phyloP scores from a whole-genome alignment of 2,113 vertebrate genomes.

The Excalfactoria chinensis region DNA sequence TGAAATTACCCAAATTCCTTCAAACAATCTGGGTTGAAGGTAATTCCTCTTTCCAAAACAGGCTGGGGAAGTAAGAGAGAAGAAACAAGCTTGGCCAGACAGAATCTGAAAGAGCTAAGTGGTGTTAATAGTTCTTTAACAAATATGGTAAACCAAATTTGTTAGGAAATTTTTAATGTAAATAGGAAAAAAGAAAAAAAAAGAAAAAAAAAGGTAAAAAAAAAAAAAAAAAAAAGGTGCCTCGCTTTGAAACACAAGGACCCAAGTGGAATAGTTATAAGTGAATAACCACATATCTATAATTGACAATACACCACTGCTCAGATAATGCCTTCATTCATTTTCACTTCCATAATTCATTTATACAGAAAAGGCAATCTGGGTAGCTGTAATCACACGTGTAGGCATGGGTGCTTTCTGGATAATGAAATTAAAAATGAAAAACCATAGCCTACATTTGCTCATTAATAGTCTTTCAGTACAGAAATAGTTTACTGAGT shows the following conservation, averaged over 20 bases:
- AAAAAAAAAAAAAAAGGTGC: neutral
- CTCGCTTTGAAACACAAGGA: neutral
- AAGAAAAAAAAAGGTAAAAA: neutral
- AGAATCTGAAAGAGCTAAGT: neutral
- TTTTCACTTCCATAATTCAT: neutral
- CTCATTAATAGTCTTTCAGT: constrained; percentile 1
- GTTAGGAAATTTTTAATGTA: neutral
- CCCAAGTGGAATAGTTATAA: neutral
- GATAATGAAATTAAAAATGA: neutral
- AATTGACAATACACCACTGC: neutral
- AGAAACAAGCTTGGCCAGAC: neutral
- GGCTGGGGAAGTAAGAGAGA: neutral
- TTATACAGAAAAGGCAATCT: neutral
- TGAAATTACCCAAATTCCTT: neutral
- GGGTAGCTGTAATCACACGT: neutral
- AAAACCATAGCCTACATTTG: neutral
- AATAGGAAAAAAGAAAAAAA: neutral
- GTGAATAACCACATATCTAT: neutral
- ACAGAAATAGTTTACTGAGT: neutral
- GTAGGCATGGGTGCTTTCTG: neutral
- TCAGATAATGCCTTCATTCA: neutral
- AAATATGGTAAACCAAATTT: neutral
- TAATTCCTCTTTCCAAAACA: neutral
- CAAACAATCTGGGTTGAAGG: neutral
- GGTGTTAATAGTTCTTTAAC: neutral